Base-by-base conservation (phyloP, 2,113 vertebrate species). In the Amphilophus citrinellus region DNA sequence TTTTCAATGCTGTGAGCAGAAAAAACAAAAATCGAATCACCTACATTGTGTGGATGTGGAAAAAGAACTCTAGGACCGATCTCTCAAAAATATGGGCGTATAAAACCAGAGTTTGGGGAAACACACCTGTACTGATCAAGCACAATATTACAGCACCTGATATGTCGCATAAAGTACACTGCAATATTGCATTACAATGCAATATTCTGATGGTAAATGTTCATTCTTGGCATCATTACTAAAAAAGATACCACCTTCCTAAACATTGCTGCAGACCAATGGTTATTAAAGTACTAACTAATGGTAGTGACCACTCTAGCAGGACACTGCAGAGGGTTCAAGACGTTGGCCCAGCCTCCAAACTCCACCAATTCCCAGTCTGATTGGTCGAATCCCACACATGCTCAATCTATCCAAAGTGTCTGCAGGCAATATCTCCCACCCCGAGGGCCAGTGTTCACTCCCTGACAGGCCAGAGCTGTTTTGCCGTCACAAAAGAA, bases 1-100 rank as follows among this genome's bases (percentile, higher is more conserved):
- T 56, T 63, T 56, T 76, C 20, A 82, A 5, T 61, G 39, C 44
- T n/a, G n/a, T 8, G 6, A 62, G 14, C 11, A 73, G n/a, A 27
- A 73, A n/a, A 73, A 56, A 73, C 47, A 56, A 73, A 35, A 73
- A 35, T 56, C 27, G 10, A n/a, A 27, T 73, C 68, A 73, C 27
- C 47, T 56, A 35, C 17, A 73, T 5, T 73, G 27, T 18, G 20
- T 32, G 0, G 18, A 56, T 73, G 47, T 27, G 56, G 30, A 60
- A 47, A 50, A 56, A 22, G 0, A 79, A 73, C 5, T 60, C 37
- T 10, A 8, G 4, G 15, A 18, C 6, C 30, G 22, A 18, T 71
- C 14, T 30, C 24, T 32, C 27, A 32, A 58, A 30, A 58, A 22
- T 58, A 58, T 7, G 5, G 17, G 50, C 3, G 6, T 18, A 53